Evolutionary conservation across 2,113 vertebrate species (phyloP), one percentile per base, ranked within the genome.

Genomic region (Clupea harengus): DNA sequence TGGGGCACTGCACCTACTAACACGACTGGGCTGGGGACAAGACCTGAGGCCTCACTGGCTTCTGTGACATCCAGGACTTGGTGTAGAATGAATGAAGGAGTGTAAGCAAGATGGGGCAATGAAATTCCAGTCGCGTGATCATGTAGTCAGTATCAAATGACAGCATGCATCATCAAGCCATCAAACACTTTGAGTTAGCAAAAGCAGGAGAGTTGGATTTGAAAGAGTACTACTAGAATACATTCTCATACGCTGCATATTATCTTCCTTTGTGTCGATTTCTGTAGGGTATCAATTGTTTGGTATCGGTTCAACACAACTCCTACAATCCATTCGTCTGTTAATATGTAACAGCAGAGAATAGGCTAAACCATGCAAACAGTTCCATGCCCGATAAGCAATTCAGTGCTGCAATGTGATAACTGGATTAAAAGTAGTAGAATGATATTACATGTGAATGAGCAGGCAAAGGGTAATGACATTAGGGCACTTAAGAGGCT

Each of bases 21-120:
- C 83, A 84, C 57, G 78, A 20, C 28, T 44, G 20, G 17, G 25
- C 17, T 83, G 84, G 46, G 67, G 82, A 46, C 52, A 81, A 11
- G 60, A 82, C 85, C n/a, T 82, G 39, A 54, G 39, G 78, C 81
- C 81, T 84, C 52, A 82, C 32, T 64, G 46, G 52, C 64, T 18
- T 45, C 45, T 45, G 50, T 39, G 45, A 81, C 39, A 81, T 45
- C 83, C 81, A 84, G 83, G 52, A 64, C 8, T 17, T 67, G 45
- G 28, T 64, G 60, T 32, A 75, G 80, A 67, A 39, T 75, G 72
- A 15, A 39, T 39, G 28, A 78, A 13, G 15, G 28, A 39, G 82
- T 57, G 81, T 47, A 32, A 78, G 25, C 72, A 78, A 78, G 9
- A 78, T 78, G 72, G 32, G 20, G 28, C 25, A 78, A 78, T 78